These are phyloP conservation scores for Electrophaes corylata DNA, from an alignment of 2,888 invertebrate species.

Conservation along the genomic window DNA sequence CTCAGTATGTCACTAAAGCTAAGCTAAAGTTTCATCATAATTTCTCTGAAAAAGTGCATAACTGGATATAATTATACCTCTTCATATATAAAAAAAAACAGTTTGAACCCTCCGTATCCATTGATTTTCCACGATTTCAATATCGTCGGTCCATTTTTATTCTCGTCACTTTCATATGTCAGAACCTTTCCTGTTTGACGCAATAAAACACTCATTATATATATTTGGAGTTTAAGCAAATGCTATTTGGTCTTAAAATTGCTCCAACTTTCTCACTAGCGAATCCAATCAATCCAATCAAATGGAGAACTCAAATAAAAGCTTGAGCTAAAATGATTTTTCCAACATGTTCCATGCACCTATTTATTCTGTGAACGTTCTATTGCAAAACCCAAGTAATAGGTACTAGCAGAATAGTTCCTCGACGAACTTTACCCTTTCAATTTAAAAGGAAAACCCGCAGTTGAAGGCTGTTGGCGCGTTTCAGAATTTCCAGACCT, in stretches of 20 bases:
- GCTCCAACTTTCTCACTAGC: not conserved
- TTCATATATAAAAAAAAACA: too few relatives aligned
- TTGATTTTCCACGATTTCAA: too few relatives aligned
- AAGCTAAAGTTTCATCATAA: too few relatives aligned
- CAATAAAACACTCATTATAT: not conserved
- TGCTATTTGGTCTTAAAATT: not conserved
- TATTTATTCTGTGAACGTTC: conserved; percentile 12
- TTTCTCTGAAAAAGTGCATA: too few relatives aligned
- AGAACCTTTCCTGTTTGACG: not conserved
- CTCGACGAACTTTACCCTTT: conserved; percentile 23
- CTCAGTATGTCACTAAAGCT: too few relatives aligned
- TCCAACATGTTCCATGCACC: conserved; percentile 2
- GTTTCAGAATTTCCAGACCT: conserved; percentile 17
- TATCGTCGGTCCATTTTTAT: too few relatives aligned
- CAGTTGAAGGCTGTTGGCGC: conserved; percentile 16
- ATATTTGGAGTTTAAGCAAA: not conserved
- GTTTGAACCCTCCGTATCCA: too few relatives aligned
- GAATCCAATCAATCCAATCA: conserved; percentile 6
- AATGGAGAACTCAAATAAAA: conserved; percentile 3
- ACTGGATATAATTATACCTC: too few relatives aligned
- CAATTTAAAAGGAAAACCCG: conserved; percentile 24
- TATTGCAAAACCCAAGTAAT: conserved; percentile 8
- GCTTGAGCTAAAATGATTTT: conserved; percentile 9
- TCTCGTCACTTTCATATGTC: too few relatives aligned
- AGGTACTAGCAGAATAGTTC: conserved; percentile 5